A percentile compares a stretch with the other conserved stretches of the same genome.
Evolutionary conservation across 2,797 vertebrate genomes (phyloP).

Genomic region (Sebastes minor): DNA sequence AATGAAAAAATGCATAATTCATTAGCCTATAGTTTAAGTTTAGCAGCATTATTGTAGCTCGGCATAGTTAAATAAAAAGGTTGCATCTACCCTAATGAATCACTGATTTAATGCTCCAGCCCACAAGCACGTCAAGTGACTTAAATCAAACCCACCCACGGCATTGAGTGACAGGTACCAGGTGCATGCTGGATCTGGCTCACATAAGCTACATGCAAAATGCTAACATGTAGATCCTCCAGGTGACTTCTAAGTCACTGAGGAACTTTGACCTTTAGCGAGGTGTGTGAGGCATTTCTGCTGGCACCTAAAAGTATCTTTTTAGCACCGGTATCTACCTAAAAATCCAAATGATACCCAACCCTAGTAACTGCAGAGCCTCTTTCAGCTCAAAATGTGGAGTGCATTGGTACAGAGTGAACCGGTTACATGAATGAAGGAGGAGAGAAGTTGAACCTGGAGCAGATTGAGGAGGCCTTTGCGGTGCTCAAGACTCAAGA

Average conservation of each 20-base stretch:
- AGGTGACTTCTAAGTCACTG: not conserved
- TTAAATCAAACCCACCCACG: not conserved
- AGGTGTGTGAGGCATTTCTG: not conserved
- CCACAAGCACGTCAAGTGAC: not conserved
- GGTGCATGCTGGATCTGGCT: not conserved
- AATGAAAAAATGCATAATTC: not conserved
- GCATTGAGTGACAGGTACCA: not conserved
- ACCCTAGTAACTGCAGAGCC: not conserved
- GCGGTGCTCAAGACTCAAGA: not conserved
- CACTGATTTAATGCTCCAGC: not conserved
- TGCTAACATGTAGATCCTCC: not conserved
- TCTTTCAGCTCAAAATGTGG: not conserved
- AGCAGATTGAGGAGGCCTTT: no score
- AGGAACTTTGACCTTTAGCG: not conserved
- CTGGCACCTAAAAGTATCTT: no score
- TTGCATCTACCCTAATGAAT: not conserved
- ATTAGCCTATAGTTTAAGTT: not conserved
- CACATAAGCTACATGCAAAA: not conserved
- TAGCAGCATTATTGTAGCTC: not conserved
- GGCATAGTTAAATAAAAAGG: not conserved
- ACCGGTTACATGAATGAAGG: not conserved
- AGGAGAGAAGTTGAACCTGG: not conserved
- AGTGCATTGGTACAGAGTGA: not conserved
- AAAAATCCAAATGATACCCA: no score
- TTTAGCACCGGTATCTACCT: no score